Base-by-base conservation (phyloP, 2,888 invertebrate species). In the Spodoptera exigua region DNA sequence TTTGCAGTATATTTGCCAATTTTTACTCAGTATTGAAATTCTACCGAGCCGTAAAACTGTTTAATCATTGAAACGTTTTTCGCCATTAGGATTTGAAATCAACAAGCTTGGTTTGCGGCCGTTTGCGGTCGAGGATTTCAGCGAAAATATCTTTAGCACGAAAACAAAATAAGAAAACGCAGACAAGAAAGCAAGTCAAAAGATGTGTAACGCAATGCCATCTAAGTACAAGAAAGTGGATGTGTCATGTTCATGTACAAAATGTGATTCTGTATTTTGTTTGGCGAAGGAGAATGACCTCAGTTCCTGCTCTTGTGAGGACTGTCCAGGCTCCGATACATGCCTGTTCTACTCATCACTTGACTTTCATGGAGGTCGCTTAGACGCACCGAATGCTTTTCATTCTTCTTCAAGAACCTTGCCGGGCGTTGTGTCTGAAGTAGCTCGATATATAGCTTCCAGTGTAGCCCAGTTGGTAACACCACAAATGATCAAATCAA, bases 161-260 rank as follows among this genome's bases (percentile, higher is more conserved):
- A 18, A 39, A 7, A 13, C 34, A 32, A 36, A 39, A n/a, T 4
- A 48, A 10, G 11, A 47, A 32, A 34, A 7, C 11, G 14, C 39
- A 18, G 13, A 73, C 37, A 71, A 81, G n/a, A n/a, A n/a, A n/a
- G n/a, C 45, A 59, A 61, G 32, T 45, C 47, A 55, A 5, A 48
- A 51, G 7, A 0, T 12, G 9, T 1, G 1, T 27, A 17, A 13
- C 10, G 2, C 10, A 9, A 34, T 10, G 14, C 18, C 27, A 21
- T 34, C 54, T 10, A 10, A 16, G 12, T 49, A 18, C 17, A 57
- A 46, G 3, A 4, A 53, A 9, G n/a, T 72, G 2, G 61, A 65
- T 3, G 76, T 76, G 0, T 48, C 61, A 36, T 89, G 89, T 54
- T 89, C 91, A 0, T 90, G 91, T 55, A 51, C 68, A 4, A 57